Evolutionary conservation across 2,113 vertebrate genomes (phyloP).

Genomic region (Climacteris rufus): DNA sequence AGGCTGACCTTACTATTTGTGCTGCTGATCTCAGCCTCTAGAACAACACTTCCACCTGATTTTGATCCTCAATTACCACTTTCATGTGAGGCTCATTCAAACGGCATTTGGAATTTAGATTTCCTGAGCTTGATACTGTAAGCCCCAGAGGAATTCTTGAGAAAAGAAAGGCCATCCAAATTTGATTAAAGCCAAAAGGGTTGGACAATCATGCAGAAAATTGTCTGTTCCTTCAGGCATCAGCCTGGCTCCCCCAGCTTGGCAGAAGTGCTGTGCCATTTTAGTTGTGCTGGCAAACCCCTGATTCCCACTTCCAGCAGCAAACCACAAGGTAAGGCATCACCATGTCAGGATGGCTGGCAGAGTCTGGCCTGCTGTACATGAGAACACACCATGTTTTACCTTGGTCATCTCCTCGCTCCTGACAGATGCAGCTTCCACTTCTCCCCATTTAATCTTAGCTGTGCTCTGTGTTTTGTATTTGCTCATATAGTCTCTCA

Average conservation of each 20-base stretch:
- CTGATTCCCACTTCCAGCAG: neutral
- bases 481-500: neutral
- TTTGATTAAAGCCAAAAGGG: neutral
- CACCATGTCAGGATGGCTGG: accelerated
- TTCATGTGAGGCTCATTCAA: neutral
- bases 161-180: neutral
- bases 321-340: neutral
- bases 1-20: neutral
- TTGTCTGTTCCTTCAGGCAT: neutral
- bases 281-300: neutral
- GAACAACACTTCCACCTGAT: neutral
- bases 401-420: neutral
- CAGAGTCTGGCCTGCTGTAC: neutral
- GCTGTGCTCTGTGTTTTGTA: neutral
- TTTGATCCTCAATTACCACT: conserved; percentile 19
- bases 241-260: neutral
- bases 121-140: neutral
- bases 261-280: neutral
- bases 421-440: neutral
- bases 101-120: neutral
- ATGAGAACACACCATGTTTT: neutral
- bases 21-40: neutral
- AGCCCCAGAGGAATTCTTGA: neutral
- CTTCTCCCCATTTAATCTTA: neutral
- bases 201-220: neutral